Percentiles rank a stretch among this genome's conserved stretches.
These are phyloP conservation scores for Volucella inflata DNA, from an alignment of 2,888 invertebrate genomes.

Conservation along the genomic window DNA sequence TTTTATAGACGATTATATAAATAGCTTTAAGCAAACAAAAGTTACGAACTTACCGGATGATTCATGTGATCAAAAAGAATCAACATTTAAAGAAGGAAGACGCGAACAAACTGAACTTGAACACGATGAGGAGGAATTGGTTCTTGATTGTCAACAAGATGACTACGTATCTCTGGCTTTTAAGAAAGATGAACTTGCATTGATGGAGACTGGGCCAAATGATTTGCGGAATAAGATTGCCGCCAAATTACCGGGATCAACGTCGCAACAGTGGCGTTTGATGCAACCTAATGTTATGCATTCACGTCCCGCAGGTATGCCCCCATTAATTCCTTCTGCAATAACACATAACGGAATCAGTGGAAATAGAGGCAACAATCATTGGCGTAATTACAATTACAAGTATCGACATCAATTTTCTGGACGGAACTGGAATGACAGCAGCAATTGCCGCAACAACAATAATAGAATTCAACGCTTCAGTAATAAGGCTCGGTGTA, in stretches of 20 bases:
- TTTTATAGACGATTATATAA: slow-evolving; percentile 61
- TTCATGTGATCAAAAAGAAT: slow-evolving; percentile 27
- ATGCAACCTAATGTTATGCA: slow-evolving; percentile 77
- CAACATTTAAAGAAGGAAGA: slow-evolving; percentile 65
- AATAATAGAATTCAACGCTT: slow-evolving; percentile 59
- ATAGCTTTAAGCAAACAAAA: slow-evolving; percentile 34
- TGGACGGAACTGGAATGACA: slow-evolving; percentile 50
- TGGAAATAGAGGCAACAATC: slow-evolving; percentile 8
- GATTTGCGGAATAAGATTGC: slow-evolving; percentile 60
- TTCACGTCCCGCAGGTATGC: slow-evolving; percentile 77
- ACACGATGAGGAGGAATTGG: slow-evolving; percentile 34
- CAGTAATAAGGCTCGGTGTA: slow-evolving; percentile 18
- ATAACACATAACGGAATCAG: slow-evolving; percentile 25
- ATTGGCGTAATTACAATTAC: slow-evolving; percentile 39
- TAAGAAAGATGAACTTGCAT: background rate
- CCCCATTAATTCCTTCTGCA: slow-evolving; percentile 77
- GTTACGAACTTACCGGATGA: background rate
- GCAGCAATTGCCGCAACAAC: slow-evolving; percentile 42
- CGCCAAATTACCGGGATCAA: slow-evolving; percentile 35
- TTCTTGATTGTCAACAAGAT: slow-evolving; percentile 44
- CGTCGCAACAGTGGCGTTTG: slow-evolving; percentile 76
- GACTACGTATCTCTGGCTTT: slow-evolving; percentile 52
- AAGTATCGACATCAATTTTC: slow-evolving; percentile 34
- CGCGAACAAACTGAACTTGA: slow-evolving; percentile 46
- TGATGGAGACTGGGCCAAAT: background rate